phyloP scores from a whole-genome alignment of 2,797 vertebrate species.

The Lithobates sylvaticus region DNA sequence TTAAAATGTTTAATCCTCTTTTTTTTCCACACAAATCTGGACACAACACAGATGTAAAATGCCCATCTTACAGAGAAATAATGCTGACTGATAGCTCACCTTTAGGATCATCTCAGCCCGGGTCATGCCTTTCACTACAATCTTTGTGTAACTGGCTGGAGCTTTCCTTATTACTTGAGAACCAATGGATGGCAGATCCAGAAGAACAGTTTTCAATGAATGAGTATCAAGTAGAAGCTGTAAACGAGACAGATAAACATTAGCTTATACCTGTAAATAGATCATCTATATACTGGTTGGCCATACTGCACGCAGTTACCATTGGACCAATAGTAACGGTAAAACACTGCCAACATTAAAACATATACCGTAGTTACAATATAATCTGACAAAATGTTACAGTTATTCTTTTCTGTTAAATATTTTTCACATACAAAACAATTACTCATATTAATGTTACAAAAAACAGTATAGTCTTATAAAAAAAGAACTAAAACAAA shows the following conservation, averaged over 20 bases:
- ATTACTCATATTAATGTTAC: too few relatives aligned
- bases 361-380: too few relatives aligned
- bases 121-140: slow-evolving; percentile 99
- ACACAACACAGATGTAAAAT: background rate
- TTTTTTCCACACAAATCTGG: background rate
- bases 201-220: slow-evolving; percentile 95
- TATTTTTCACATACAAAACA: too few relatives aligned
- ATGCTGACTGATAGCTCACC: slow-evolving; percentile 73
- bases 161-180: slow-evolving; percentile 97
- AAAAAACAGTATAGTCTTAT: too few relatives aligned
- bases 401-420: too few relatives aligned
- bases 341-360: too few relatives aligned
- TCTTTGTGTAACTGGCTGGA: slow-evolving; percentile 98
- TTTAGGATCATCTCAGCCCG: slow-evolving; percentile 99
- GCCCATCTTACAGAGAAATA: background rate
- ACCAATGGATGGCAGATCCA: slow-evolving; percentile 96
- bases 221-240: slow-evolving; percentile 97
- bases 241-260: background rate
- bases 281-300: too few relatives aligned
- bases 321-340: background rate
- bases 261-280: background rate
- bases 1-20: background rate
- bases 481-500: too few relatives aligned
- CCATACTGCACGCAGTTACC: background rate
- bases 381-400: too few relatives aligned